Evolutionary conservation across 37 sponge, comb jelly and placozoan species (phyloP).

Genomic region (Tethya wilhelma): DNA sequence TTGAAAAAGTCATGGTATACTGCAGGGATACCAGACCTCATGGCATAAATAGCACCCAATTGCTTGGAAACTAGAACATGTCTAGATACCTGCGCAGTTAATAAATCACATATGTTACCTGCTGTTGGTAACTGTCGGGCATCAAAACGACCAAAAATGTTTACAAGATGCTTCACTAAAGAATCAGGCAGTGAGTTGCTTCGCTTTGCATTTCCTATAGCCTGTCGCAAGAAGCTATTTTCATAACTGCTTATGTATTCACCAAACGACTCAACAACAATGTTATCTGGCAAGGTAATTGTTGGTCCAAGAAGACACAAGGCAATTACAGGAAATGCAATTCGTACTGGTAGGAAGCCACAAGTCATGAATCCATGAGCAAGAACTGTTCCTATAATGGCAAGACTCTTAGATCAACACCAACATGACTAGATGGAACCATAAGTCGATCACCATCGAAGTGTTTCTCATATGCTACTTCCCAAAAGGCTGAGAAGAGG

Average conservation of each 20-base stretch:
- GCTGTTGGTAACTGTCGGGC: too few relatives aligned
- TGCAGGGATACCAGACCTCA: constrained; percentile 2
- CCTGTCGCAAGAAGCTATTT: too few relatives aligned
- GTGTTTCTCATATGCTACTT: constrained; percentile 6
- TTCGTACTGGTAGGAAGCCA: constrained; percentile 24
- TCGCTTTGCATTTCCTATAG: too few relatives aligned
- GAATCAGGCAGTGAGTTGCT: too few relatives aligned
- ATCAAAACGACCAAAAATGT: too few relatives aligned
- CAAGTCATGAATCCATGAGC: constrained; percentile 23
- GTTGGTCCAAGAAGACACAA: constrained; percentile 4
- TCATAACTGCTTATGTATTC: constrained; percentile 9
- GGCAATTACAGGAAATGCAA: constrained; percentile 26
- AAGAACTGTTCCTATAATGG: constrained; percentile 12
- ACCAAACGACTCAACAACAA: constrained; percentile 10
- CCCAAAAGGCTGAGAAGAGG: constrained; percentile 28
- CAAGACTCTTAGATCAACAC: background rate
- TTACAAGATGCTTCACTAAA: too few relatives aligned
- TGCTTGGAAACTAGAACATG: too few relatives aligned
- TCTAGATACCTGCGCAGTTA: too few relatives aligned
- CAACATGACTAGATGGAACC: constrained; percentile 1
- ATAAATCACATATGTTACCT: too few relatives aligned
- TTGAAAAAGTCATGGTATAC: background rate
- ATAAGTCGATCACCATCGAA: constrained; percentile 22
- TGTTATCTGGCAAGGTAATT: background rate
- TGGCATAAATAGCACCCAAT: constrained; percentile 1